Evolutionary conservation across 2,797 vertebrate genomes (phyloP), one percentile per base, ranked within the genome.

Genomic region (Phoeniculus purpureus): DNA sequence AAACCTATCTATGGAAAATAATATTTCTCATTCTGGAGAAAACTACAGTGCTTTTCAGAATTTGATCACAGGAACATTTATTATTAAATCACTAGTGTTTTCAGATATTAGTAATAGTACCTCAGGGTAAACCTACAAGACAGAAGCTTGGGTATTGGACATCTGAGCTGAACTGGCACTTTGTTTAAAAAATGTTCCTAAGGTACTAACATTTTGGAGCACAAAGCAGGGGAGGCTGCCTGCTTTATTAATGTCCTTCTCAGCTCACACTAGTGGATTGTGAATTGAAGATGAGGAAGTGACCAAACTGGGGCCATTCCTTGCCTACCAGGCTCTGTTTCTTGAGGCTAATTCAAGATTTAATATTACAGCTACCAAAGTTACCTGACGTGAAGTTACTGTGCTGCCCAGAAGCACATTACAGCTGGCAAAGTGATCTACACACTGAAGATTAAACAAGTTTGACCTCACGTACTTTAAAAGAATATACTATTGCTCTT

Each of bases 1-100:
- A 34, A 81, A 81, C 10, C 5, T 81, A 23, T 59, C 84, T 55
- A 62, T 71, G 15, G 72, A 73, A 92, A 82, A 67, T 47, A 54
- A 7, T 81, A 34, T 80, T 87, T 85, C 56, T 71, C 64, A 27
- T 77, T 83, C 75, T 71, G 55, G 51, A 89, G 67, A 81, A 95
- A 77, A 92, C 65, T 31, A 62, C 50, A 51, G 34, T 19, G 19
- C 22, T 84, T 80, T 90, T 89, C 62, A 78, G n/a, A 86, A 65
- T 78, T 76, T 76, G 8, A 67, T 87, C 26, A 52, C 47, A 56
- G 37, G 48, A 54, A 62, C 32, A 51, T 64, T 92, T 87, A 71
- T 82, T 84, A 85, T 62, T 81, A 62, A 52, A 81, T 70, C 2
- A 1, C 23, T 79, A 47, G 6, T 52, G 29, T 64, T 86, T 72